Evolutionary conservation across 2,797 vertebrate species (phyloP), one percentile per base, ranked within the genome.

Genomic region (Sebastes hubbsi): DNA sequence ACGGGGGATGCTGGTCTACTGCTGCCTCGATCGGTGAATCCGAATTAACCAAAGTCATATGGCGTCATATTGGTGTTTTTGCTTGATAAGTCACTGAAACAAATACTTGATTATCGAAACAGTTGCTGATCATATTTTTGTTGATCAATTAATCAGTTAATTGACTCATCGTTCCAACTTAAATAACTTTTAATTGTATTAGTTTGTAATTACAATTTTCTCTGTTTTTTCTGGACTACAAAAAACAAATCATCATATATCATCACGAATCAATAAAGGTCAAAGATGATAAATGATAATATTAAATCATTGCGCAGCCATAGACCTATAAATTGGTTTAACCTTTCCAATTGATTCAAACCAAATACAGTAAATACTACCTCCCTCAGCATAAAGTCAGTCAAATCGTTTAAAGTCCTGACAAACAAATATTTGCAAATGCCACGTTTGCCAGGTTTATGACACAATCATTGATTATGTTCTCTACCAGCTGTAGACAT

Each of bases 321-420:
- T 16, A 18, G 30, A 78, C 12, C n/a, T 29, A 61, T 32, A 27
- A 63, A 81, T 10, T 8, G 8, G 9, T 6, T 59, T 70, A 46
- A 80, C 65, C 52, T 81, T 87, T 81, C 32, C 67, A 29, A 78
- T 2, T 13, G 22, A 79, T 29, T n/a, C 11, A 63, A 62, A 77
- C 32, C 11, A 62, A 72, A 68, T 58, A 42, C 38, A 42, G 14
- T 42, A 68, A 36, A 13, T 18, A 36, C 36, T 22, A 16, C 64
- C 9, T 78, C 34, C 22, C 24, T 60, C 72, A 52, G 42, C 42
- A 49, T 16, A 32, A 69, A 62, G 34, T 27, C 20, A 55, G n/a
- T 42, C 1, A 22, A 60, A 75, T 52, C 4, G 22, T 59, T 71
- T 29, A 61, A 75, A 71, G 27, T 54, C 13, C 13, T 49, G 6